Evolutionary conservation across 2,113 vertebrate genomes (phyloP).

Genomic region (Salvator merianae): DNA sequence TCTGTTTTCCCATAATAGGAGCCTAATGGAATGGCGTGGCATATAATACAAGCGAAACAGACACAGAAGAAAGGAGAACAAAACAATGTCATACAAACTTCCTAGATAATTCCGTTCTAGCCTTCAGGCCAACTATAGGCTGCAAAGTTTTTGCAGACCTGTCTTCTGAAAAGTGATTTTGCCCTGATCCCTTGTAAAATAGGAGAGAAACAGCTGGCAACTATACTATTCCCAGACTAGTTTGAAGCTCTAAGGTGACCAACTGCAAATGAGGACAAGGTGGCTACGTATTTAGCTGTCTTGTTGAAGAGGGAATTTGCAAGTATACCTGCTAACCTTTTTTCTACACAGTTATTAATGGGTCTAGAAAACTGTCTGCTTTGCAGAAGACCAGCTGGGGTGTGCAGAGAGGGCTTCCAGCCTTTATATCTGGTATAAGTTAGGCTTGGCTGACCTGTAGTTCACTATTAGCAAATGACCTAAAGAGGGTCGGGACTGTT

Average conservation of each 20-base stretch:
- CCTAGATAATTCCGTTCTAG: neutral
- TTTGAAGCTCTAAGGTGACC: neutral
- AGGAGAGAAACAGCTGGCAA: neutral
- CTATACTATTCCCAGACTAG: too few species aligned
- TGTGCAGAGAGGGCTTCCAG: too few species aligned
- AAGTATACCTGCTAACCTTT: neutral
- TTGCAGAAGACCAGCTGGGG: too few species aligned
- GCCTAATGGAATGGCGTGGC: neutral
- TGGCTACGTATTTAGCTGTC: neutral
- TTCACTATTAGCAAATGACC: too few species aligned
- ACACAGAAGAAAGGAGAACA: neutral
- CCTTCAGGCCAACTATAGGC: neutral
- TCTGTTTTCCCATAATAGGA: neutral
- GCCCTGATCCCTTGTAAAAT: neutral
- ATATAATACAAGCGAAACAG: conserved; percentile 3
- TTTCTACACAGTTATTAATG: neutral
- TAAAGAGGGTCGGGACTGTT: too few species aligned
- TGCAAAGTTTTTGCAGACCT: neutral
- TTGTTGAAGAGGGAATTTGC: neutral
- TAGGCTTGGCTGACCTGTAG: too few species aligned
- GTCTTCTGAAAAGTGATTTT: neutral
- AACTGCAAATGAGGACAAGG: neutral
- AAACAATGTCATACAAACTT: conserved; percentile 1
- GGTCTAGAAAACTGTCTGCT: neutral
- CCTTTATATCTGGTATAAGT: too few species aligned